Evolutionary conservation across 1,140 invertebrate species (phyloP).

Genomic region (Drosophila subpulchrella): DNA sequence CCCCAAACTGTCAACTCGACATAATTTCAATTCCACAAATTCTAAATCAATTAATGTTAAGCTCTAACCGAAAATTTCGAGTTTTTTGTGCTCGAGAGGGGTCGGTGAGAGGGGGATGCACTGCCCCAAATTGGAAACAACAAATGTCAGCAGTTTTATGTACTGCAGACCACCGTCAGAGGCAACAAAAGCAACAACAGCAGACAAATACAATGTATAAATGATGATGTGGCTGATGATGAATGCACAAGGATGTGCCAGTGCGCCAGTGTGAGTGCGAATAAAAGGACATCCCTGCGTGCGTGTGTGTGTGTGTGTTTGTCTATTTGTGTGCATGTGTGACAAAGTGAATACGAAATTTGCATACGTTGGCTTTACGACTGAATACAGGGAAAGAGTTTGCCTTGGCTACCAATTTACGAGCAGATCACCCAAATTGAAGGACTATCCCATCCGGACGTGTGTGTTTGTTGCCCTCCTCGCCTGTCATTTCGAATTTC

Average conservation of each 20-base stretch:
- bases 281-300: conserved; percentile 31
- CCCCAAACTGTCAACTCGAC: conserved; percentile 55
- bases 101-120: conserved; percentile 1
- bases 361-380: conserved; percentile 80
- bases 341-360: conserved; percentile 79
- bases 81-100: conserved; percentile 7
- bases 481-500: conserved; percentile 58
- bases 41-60: conserved; percentile 73
- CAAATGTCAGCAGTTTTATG: conserved; percentile 80
- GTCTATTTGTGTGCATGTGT: conserved; percentile 50
- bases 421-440: conserved; percentile 69
- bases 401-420: conserved; percentile 55
- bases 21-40: conserved; percentile 64
- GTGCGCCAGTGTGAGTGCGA: conserved; percentile 20
- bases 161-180: conserved; percentile 50
- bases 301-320: conserved; percentile 43
- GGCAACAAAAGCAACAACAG: conserved; percentile 29
- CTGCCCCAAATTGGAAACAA: conserved; percentile 72
- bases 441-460: conserved; percentile 27
- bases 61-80: conserved; percentile 39
- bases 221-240: conserved; percentile 79
- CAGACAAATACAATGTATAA: conserved; percentile 80
- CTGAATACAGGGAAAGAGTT: conserved; percentile 54
- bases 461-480: conserved; percentile 28
- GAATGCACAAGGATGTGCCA: conserved; percentile 62